A percentile compares a stretch with the other conserved stretches of the same genome.
Conservation (phyloP, 1,140 invertebrate species). For the Hirudo medicinalis region DNA sequence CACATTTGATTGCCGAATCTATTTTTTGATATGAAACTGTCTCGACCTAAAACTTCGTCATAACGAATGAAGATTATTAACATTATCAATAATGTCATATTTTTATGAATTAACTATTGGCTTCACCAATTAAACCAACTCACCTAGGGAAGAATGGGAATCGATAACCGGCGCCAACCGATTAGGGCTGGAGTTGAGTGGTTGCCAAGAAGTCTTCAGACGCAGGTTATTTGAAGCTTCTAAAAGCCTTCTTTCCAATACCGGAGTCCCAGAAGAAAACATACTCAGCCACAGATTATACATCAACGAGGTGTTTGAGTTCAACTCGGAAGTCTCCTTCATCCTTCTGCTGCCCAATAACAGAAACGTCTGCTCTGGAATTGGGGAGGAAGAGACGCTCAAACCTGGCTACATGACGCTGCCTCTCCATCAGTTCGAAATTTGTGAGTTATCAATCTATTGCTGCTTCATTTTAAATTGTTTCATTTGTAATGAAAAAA, state of each 20-base stretch:
- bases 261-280: not conserved
- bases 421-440: constrained; percentile 74
- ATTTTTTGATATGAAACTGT: not conserved
- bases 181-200: not conserved
- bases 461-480: not conserved
- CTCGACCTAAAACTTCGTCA: not conserved
- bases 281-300: constrained; percentile 52
- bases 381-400: constrained; percentile 64
- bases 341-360: constrained; percentile 74
- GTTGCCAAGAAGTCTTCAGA: not conserved
- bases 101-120: too few species aligned
- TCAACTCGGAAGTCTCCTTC: constrained; percentile 72
- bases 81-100: too few species aligned
- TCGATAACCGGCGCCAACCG: too few species aligned
- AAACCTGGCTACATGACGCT: constrained; percentile 66
- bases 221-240: not conserved
- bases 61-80: too few species aligned
- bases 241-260: not conserved
- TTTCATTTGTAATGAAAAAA: too few species aligned
- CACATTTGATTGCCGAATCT: not conserved
- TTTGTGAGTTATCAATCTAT: constrained; percentile 45
- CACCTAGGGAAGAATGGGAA: too few species aligned
- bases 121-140: too few species aligned
- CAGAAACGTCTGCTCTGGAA: constrained; percentile 75
- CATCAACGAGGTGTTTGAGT: constrained; percentile 77